phyloP scores from a whole-genome alignment of 1,140 invertebrate genomes.

The Micrasema minimum region DNA sequence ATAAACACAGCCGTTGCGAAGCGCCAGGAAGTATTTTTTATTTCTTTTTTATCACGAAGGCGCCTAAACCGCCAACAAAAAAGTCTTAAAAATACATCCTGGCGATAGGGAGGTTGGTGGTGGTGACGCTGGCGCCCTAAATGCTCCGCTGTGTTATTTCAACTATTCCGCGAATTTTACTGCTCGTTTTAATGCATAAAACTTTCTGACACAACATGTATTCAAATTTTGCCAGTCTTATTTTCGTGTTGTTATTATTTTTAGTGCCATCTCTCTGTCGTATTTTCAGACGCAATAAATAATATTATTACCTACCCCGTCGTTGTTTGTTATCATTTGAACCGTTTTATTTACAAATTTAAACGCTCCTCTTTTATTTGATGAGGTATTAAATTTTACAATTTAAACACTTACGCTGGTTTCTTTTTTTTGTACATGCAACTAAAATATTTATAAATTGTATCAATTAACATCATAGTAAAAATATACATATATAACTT shows the following conservation, averaged over 20 bases:
- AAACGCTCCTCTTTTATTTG: too few relatives aligned
- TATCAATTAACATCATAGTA: too few relatives aligned
- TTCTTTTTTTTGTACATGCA: too few relatives aligned
- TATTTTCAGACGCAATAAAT: too few relatives aligned
- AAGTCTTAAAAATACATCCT: conserved; percentile 47
- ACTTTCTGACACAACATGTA: background rate
- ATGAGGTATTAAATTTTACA: too few relatives aligned
- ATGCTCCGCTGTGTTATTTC: conserved; percentile 35
- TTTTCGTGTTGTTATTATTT: conserved; percentile 1
- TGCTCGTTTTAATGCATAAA: conserved; percentile 15
- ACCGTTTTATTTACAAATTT: too few relatives aligned
- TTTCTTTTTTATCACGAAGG: conserved; percentile 48
- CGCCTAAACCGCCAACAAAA: conserved; percentile 45
- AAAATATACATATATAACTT: too few relatives aligned
- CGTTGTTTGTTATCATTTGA: too few relatives aligned
- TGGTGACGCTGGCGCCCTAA: background rate
- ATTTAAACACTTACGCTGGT: too few relatives aligned
- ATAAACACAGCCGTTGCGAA: conserved; percentile 49
- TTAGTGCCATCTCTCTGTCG: too few relatives aligned
- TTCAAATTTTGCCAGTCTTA: background rate
- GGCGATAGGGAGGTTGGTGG: background rate
- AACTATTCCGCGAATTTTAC: conserved; percentile 34
- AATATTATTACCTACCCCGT: too few relatives aligned
- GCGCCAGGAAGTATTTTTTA: conserved; percentile 53
- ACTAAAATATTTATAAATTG: too few relatives aligned